Evolutionary conservation across 2,888 invertebrate genomes (phyloP), one percentile per base, ranked within the genome.

Genomic region (Abrostola tripartita): DNA sequence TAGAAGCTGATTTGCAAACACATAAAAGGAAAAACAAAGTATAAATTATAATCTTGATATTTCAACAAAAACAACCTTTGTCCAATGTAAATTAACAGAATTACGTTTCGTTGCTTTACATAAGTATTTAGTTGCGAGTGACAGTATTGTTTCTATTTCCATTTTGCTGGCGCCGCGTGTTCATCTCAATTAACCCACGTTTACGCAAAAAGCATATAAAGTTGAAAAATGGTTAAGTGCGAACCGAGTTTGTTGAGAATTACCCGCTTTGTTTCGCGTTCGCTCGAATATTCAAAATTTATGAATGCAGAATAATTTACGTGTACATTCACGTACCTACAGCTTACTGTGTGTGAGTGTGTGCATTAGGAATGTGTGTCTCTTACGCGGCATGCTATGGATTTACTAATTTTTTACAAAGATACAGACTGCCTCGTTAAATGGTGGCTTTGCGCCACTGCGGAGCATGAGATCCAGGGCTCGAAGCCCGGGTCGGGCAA

Each of bases 151-250:
- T 41, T 41, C 41, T n/a, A n/a, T 6, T n/a, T 49, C 47, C 40
- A 40, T 52, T 44, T 52, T 14, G 36, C 14, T 49, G 52, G 47
- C 47, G 14, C 11, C 38, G 11, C 38, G 35, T 10, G 44, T 56
- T 44, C 6, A 50, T 49, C n/a, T 57, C 49, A 50, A 50, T 63
- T 52, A 63, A 10, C 47, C 35, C 11, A 6, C 14, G 35, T 37
- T 37, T 49, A 40, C 37, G 41, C 36, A 50, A 52, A 58, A 51
- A 41, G 41, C 41, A 24, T 50, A 61, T 35, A 41, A 50, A 61
- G 24, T 50, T 14, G 6, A 12, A 54, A 50, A 54, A 52, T 52
- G 50, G 50, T 1, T 35, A 36, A 50, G 50, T 50, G 36, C 36
- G 50, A 50, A 36, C 5, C 50, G 35, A 8, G 37, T 52, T 52